phyloP scores from a whole-genome alignment of 2,888 invertebrate species.

The Palloptera scutellata region DNA sequence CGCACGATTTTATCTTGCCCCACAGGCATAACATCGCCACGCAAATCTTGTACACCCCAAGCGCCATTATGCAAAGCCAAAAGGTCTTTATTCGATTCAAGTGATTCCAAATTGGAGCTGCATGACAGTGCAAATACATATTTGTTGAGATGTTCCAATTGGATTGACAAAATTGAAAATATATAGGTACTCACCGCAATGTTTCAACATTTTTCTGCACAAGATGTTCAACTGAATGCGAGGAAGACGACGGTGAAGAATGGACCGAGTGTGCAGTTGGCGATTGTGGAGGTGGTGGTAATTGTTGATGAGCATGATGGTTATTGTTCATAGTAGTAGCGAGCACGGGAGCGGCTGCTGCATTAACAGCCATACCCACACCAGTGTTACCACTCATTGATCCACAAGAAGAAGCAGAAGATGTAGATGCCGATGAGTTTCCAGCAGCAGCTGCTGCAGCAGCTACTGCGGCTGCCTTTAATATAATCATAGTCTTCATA shows the following conservation, averaged over 20 bases:
- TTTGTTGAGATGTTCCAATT: neutral
- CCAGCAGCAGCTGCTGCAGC: constrained; percentile 39
- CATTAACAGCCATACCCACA: constrained; percentile 10
- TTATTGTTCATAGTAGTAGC: constrained; percentile 11
- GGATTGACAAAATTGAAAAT: neutral
- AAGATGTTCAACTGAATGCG: constrained; percentile 53
- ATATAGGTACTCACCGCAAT: constrained; percentile 51
- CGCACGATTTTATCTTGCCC: constrained; percentile 88
- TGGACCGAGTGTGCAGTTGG: constrained; percentile 42
- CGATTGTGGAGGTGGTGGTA: constrained; percentile 59
- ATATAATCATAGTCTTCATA: too few species aligned
- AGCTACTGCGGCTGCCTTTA: constrained; percentile 47
- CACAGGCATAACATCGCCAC: constrained; percentile 63
- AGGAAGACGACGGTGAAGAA: constrained; percentile 40
- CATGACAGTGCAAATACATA: constrained; percentile 2
- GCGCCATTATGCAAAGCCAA: constrained; percentile 75
- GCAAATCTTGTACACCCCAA: constrained; percentile 65
- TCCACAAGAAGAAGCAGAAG: constrained; percentile 15
- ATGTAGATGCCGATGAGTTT: constrained; percentile 21
- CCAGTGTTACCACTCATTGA: constrained; percentile 12
- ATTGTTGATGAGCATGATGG: constrained; percentile 42
- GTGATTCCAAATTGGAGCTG: constrained; percentile 61
- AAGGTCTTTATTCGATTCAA: constrained; percentile 70
- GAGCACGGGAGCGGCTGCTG: constrained; percentile 30
- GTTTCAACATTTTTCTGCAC: constrained; percentile 58